Percentiles rank a stretch among this genome's conserved stretches.
These are phyloP conservation scores for Therioaphis trifolii DNA, from an alignment of 2,888 invertebrate genomes.

Conservation along the genomic window DNA sequence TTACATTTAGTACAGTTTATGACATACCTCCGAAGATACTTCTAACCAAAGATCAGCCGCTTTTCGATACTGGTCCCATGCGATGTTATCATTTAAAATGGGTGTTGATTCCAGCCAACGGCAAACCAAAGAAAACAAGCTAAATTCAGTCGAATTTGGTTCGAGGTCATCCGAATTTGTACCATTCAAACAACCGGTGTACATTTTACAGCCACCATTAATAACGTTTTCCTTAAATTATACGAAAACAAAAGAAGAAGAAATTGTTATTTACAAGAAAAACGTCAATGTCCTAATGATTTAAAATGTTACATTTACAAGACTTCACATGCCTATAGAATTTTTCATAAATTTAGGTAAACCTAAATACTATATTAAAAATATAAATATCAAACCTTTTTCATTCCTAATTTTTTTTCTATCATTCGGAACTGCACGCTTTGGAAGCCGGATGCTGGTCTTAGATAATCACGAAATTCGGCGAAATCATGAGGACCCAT, in stretches of 20 bases:
- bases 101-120: conserved; percentile 96
- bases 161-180: conserved; percentile 73
- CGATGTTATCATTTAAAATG: background rate
- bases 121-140: conserved; percentile 86
- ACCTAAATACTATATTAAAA: background rate
- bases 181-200: conserved; percentile 86
- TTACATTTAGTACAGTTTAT: background rate
- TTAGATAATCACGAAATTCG: conserved; percentile 93
- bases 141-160: conserved; percentile 84
- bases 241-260: background rate
- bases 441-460: conserved; percentile 98
- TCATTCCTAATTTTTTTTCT: conserved; percentile 88
- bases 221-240: conserved; percentile 80
- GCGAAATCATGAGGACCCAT: conserved; percentile 99
- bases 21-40: conserved; percentile 73
- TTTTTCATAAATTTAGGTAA: too few species aligned
- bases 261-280: too few species aligned
- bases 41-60: conserved; percentile 67
- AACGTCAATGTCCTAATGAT: too few species aligned
- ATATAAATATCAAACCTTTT: conserved; percentile 69
- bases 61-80: conserved; percentile 43
- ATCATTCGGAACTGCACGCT: conserved; percentile 94
- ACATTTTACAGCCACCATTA: conserved; percentile 94
- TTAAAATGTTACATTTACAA: too few species aligned
- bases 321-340: too few species aligned